A percentile compares a stretch with the other conserved stretches of the same genome.
Evolutionary conservation across 2,113 vertebrate genomes (phyloP).

Genomic region (Phasianus colchicus): DNA sequence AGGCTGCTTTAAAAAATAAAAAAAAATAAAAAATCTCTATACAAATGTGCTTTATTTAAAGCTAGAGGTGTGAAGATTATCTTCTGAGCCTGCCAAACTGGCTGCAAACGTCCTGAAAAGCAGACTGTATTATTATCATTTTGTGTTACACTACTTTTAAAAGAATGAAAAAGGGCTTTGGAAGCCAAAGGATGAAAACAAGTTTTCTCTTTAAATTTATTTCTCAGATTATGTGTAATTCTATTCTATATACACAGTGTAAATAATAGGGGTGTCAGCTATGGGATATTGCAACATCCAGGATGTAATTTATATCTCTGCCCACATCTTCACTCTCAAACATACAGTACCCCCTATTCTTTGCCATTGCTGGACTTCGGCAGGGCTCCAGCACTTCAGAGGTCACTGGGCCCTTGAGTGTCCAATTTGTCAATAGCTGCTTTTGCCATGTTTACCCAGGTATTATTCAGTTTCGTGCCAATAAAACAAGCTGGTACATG

Average conservation of each 20-base stretch:
- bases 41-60: constrained; percentile 46
- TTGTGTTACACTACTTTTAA: not conserved
- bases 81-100: constrained; percentile 32
- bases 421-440: not conserved
- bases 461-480: not conserved
- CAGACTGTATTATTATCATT: not conserved
- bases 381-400: constrained; percentile 7
- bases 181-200: constrained; percentile 10
- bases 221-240: constrained; percentile 7
- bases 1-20: not conserved
- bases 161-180: constrained; percentile 19
- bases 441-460: constrained; percentile 22
- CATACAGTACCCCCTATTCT: not conserved
- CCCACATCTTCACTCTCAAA: not conserved
- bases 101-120: constrained; percentile 25
- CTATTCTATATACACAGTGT: not conserved
- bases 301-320: not conserved
- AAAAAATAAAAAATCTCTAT: not conserved
- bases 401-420: not conserved
- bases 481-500: not conserved
- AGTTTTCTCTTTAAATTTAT: constrained; percentile 12
- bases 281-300: not conserved
- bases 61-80: constrained; percentile 42
- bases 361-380: not conserved
- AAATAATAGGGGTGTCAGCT: not conserved